phyloP scores from a whole-genome alignment of 2,797 vertebrate species.

The Nyctalus aviator region DNA sequence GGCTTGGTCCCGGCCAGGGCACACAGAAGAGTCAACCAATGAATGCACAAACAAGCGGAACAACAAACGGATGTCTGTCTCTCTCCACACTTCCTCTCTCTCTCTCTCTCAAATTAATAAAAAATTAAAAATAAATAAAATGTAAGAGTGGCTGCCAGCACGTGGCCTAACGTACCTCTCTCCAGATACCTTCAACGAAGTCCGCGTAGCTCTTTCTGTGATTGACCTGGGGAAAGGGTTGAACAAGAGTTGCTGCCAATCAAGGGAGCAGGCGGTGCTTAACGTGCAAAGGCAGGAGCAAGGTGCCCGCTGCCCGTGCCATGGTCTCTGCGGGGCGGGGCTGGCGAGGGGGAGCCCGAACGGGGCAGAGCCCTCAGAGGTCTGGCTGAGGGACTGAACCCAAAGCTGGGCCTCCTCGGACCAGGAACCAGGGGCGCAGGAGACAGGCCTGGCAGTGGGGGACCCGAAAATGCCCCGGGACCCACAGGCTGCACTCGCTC shows the following conservation, averaged over 20 bases:
- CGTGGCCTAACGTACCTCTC: background rate
- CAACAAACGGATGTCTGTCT: background rate
- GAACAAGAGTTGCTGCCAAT: background rate
- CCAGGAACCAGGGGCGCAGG: no score
- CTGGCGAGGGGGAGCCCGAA: background rate
- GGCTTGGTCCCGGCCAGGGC: background rate
- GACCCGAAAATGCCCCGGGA: rapidly evolving
- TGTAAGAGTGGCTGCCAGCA: rapidly evolving
- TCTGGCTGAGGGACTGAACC: background rate
- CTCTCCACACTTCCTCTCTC: background rate
- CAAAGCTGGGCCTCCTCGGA: background rate
- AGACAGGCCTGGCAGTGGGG: no score
- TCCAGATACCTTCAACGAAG: constrained; percentile 53
- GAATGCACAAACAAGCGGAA: background rate
- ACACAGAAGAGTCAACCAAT: background rate
- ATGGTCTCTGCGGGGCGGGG: background rate
- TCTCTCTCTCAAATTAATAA: background rate
- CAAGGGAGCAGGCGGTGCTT: background rate
- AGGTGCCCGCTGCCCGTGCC: rapidly evolving
- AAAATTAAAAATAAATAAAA: background rate
- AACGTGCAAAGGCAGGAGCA: background rate
- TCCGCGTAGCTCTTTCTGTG: constrained; percentile 40
- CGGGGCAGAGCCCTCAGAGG: no score
- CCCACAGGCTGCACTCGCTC: rapidly evolving
- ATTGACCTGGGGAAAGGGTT: background rate